These are phyloP conservation scores for Athripsodes cinereus DNA, from an alignment of 2,888 invertebrate genomes.

Conservation along the genomic window DNA sequence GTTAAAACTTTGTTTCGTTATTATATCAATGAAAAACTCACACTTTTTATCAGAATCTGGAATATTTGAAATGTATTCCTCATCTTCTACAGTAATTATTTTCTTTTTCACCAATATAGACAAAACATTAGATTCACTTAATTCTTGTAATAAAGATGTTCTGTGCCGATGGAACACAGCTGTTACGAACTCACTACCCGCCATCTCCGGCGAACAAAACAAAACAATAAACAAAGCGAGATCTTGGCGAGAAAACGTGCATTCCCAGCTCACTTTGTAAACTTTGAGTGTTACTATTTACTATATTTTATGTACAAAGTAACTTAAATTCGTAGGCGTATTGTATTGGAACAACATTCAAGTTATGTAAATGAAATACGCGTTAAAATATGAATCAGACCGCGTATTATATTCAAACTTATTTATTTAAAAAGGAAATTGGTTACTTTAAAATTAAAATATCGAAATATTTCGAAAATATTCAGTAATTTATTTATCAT, in stretches of 20 bases:
- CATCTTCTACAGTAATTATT: slow-evolving; percentile 55
- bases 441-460: no score
- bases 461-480: no score
- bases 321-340: no score
- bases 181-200: slow-evolving; percentile 51
- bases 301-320: no score
- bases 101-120: slow-evolving; percentile 60
- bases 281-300: no score
- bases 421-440: no score
- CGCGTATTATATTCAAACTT: no score
- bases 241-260: neutral
- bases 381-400: no score
- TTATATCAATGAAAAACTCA: slow-evolving; percentile 54
- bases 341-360: no score
- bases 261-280: neutral
- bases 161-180: slow-evolving; percentile 57
- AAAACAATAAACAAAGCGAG: slow-evolving; percentile 12
- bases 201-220: slow-evolving; percentile 39
- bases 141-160: slow-evolving; percentile 54
- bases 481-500: no score
- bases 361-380: no score
- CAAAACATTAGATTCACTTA: slow-evolving; percentile 56
- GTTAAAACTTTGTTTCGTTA: slow-evolving; percentile 55
- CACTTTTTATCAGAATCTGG: slow-evolving; percentile 48
- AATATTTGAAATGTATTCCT: slow-evolving; percentile 49